phyloP scores from a whole-genome alignment of 2,113 vertebrate species.

The Anarhynchus alexandrinus region DNA sequence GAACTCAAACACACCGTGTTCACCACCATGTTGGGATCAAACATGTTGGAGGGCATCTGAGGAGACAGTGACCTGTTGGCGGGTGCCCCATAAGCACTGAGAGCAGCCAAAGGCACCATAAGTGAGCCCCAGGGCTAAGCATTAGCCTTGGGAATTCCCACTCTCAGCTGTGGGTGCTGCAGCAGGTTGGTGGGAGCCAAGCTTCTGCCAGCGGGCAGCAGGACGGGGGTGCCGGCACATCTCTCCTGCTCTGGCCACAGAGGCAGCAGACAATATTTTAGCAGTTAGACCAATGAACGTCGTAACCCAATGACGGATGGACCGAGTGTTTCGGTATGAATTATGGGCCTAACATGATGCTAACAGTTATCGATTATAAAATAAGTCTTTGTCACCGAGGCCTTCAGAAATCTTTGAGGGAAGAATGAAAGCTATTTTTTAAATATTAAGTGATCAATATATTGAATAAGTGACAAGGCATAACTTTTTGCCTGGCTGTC shows the following conservation, averaged over 20 bases:
- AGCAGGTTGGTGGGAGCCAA: background rate
- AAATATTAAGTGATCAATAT: background rate
- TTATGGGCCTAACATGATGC: constrained; percentile 66
- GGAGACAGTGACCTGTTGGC: rapidly evolving
- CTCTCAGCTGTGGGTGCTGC: background rate
- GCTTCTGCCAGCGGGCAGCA: background rate
- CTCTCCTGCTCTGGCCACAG: background rate
- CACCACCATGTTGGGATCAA: rapidly evolving
- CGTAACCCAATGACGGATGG: background rate
- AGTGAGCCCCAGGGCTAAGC: background rate
- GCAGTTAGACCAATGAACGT: background rate
- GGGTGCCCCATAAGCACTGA: background rate
- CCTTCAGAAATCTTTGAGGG: background rate
- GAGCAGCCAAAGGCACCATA: background rate
- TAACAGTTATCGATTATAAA: constrained; percentile 70
- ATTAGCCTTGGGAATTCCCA: background rate
- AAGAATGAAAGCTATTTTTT: background rate
- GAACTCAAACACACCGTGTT: no score
- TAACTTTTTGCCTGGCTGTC: background rate
- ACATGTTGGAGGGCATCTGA: background rate
- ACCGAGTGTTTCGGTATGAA: constrained; percentile 68
- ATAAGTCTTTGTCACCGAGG: constrained; percentile 64
- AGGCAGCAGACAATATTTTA: background rate
- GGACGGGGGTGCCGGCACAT: no score
- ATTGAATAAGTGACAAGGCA: background rate